These are phyloP conservation scores for Euschistus heros DNA, from an alignment of 1,140 invertebrate genomes.

Conservation along the genomic window DNA sequence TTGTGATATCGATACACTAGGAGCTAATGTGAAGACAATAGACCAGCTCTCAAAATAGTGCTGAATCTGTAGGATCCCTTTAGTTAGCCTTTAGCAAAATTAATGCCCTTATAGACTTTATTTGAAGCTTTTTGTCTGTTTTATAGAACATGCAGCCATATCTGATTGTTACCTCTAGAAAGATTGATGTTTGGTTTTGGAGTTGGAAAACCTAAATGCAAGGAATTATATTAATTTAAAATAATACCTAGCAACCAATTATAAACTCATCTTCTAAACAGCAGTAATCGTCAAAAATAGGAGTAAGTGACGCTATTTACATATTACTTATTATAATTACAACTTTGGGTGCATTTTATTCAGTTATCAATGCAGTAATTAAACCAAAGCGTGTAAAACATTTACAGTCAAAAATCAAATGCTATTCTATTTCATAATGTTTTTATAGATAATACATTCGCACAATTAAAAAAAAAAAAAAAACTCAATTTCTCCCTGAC, in stretches of 20 bases:
- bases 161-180: constrained; percentile 10
- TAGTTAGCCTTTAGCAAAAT: not conserved
- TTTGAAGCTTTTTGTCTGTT: not conserved
- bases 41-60: constrained; percentile 8
- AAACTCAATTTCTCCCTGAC: no score
- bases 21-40: not conserved
- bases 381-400: no score
- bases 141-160: not conserved
- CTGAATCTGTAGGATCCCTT: constrained; percentile 11
- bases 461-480: no score
- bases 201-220: constrained; percentile 3
- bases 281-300: not conserved
- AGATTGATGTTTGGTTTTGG: constrained; percentile 12
- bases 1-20: no score
- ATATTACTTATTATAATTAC: no score
- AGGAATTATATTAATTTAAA: not conserved
- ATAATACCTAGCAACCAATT: no score
- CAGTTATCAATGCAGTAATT: no score
- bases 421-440: no score
- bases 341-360: no score
- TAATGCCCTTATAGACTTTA: not conserved
- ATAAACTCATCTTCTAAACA: not conserved
- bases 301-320: no score
- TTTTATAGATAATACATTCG: no score
- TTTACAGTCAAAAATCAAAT: no score